Evolutionary conservation across 2,888 invertebrate genomes (phyloP).

Genomic region (Leucophenga maculata): DNA sequence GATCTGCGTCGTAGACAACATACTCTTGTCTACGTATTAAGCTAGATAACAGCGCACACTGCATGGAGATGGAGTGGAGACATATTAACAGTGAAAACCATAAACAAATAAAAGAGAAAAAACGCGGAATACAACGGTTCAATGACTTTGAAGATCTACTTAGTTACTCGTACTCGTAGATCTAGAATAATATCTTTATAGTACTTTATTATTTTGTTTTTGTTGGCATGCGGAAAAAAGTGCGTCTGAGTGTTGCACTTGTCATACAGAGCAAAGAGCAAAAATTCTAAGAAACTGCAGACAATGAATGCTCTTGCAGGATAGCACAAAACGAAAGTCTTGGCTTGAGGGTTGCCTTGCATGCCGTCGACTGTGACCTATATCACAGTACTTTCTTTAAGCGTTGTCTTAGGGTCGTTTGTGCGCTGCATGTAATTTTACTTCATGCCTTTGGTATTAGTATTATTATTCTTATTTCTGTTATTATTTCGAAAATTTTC

Average conservation of each 20-base stretch:
- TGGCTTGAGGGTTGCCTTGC: too few relatives aligned
- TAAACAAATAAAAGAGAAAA: slow-evolving; percentile 16
- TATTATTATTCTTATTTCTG: slow-evolving; percentile 25
- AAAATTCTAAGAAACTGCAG: too few relatives aligned
- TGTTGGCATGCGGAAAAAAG: slow-evolving; percentile 1
- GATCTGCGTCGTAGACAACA: neutral
- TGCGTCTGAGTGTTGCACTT: slow-evolving; percentile 7
- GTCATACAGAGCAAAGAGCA: neutral
- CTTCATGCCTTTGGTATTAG: slow-evolving; percentile 13
- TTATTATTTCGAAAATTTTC: slow-evolving; percentile 45
- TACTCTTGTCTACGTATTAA: neutral
- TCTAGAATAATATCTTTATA: too few relatives aligned
- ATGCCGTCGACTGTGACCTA: slow-evolving; percentile 12
- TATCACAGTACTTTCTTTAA: neutral
- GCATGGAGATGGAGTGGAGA: neutral
- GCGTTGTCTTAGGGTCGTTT: slow-evolving; percentile 7
- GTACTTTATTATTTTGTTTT: neutral
- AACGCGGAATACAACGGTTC: neutral
- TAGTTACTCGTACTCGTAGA: too few relatives aligned
- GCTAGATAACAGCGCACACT: slow-evolving; percentile 3
- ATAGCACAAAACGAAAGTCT: too few relatives aligned
- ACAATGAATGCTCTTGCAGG: too few relatives aligned
- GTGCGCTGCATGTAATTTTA: slow-evolving; percentile 22
- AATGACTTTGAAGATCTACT: neutral
- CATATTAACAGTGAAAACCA: slow-evolving; percentile 14